Conservation (phyloP, 2,888 invertebrate genomes). For the Catonia carolina region DNA sequence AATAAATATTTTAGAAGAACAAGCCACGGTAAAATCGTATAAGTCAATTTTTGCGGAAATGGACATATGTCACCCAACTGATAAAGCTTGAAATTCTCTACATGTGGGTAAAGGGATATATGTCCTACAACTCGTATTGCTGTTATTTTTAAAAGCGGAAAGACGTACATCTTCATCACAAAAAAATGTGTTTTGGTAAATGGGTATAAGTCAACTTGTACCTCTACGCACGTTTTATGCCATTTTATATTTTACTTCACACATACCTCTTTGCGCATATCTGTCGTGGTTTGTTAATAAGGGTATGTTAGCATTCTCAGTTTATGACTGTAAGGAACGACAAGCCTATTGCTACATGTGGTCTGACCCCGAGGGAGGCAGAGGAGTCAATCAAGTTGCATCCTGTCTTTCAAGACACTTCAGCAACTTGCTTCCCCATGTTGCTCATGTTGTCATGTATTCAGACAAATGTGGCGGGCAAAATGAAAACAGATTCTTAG, state of each 20-base stretch:
- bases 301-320: too few relatives aligned
- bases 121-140: not conserved
- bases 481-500: too few relatives aligned
- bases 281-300: too few relatives aligned
- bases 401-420: too few relatives aligned
- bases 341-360: too few relatives aligned
- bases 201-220: not conserved
- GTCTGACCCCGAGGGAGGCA: too few relatives aligned
- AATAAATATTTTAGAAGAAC: too few relatives aligned
- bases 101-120: conserved; percentile 4
- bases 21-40: not conserved
- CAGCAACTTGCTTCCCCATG: too few relatives aligned
- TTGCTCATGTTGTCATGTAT: too few relatives aligned
- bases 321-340: too few relatives aligned
- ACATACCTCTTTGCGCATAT: not conserved
- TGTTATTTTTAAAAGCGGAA: not conserved
- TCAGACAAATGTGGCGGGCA: too few relatives aligned
- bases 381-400: too few relatives aligned
- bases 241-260: not conserved
- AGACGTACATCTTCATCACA: not conserved
- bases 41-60: conserved; percentile 2
- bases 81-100: conserved; percentile 1
- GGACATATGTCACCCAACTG: not conserved
- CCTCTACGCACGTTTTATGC: not conserved
- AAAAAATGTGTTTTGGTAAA: conserved; percentile 2